Percentiles rank a stretch among this genome's conserved stretches.
phyloP scores from a whole-genome alignment of 2,797 vertebrate genomes.

The Characodon lateralis region DNA sequence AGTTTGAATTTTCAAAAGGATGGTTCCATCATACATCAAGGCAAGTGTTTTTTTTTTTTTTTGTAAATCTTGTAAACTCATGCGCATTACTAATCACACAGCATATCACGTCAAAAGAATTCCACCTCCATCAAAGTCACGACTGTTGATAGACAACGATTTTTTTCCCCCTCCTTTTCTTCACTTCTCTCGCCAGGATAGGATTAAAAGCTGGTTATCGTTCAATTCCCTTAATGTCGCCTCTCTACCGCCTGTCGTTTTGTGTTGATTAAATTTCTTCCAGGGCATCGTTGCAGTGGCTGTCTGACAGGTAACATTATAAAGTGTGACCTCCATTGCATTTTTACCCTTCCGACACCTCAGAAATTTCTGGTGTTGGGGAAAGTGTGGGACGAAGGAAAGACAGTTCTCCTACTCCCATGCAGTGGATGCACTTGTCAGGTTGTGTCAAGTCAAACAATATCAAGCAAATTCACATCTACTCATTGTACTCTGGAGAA shows the following conservation, averaged over 20 bases:
- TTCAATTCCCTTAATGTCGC: conserved; percentile 75
- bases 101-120: conserved; percentile 70
- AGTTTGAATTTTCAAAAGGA: conserved; percentile 43
- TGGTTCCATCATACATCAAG: conserved; percentile 65
- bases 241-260: conserved; percentile 67
- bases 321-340: conserved; percentile 72
- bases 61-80: conserved; percentile 71
- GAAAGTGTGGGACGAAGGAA: conserved; percentile 33
- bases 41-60: conserved; percentile 62
- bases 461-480: conserved; percentile 23
- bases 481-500: not conserved
- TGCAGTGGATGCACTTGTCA: conserved; percentile 45
- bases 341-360: conserved; percentile 67
- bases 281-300: conserved; percentile 67
- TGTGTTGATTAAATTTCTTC: conserved; percentile 80
- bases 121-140: conserved; percentile 76
- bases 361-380: conserved; percentile 24
- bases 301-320: conserved; percentile 80
- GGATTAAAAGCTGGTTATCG: conserved; percentile 78
- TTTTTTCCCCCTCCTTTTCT: conserved; percentile 50
- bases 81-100: conserved; percentile 71
- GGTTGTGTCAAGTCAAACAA: conserved; percentile 25
- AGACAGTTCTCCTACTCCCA: conserved; percentile 41
- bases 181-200: conserved; percentile 70
- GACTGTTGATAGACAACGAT: conserved; percentile 65